A percentile compares a stretch with the other conserved stretches of the same genome.
Evolutionary conservation across 2,888 invertebrate species (phyloP).

Genomic region (Zele albiditarsus): DNA sequence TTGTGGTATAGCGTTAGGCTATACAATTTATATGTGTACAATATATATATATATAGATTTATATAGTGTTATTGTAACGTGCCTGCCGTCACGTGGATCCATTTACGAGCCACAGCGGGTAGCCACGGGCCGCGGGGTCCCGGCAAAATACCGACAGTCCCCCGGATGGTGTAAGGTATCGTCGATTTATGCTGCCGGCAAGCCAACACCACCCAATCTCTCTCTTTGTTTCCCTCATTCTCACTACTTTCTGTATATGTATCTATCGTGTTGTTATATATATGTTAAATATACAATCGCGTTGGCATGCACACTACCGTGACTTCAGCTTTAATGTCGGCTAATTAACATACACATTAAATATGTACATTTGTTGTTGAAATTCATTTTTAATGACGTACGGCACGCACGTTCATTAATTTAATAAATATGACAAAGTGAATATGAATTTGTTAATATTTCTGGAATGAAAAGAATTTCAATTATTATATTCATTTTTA

Average conservation of each 20-base stretch:
- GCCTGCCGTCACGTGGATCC: slow-evolving; percentile 39
- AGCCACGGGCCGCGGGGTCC: slow-evolving; percentile 37
- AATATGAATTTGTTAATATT: not conserved
- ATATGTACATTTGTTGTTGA: not conserved
- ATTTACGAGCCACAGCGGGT: slow-evolving; percentile 43
- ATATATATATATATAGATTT: too few relatives aligned
- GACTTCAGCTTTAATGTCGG: not conserved
- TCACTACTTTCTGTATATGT: not conserved
- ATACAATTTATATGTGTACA: not conserved
- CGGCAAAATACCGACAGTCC: slow-evolving; percentile 40
- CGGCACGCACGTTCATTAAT: not conserved
- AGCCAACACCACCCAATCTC: not conserved
- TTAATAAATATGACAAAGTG: not conserved
- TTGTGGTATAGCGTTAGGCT: slow-evolving; percentile 29
- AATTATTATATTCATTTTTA: not conserved
- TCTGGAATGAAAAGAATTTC: not conserved
- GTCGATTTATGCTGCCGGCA: slow-evolving; percentile 42
- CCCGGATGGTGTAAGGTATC: slow-evolving; percentile 44
- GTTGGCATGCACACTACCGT: not conserved
- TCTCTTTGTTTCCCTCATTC: not conserved
- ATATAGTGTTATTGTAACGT: slow-evolving; percentile 31
- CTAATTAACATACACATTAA: slow-evolving; percentile 16
- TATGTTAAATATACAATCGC: not conserved
- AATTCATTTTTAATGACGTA: not conserved
- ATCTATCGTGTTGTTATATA: not conserved